phyloP scores from a whole-genome alignment of 2,888 invertebrate genomes.

The Tachina lurida region DNA sequence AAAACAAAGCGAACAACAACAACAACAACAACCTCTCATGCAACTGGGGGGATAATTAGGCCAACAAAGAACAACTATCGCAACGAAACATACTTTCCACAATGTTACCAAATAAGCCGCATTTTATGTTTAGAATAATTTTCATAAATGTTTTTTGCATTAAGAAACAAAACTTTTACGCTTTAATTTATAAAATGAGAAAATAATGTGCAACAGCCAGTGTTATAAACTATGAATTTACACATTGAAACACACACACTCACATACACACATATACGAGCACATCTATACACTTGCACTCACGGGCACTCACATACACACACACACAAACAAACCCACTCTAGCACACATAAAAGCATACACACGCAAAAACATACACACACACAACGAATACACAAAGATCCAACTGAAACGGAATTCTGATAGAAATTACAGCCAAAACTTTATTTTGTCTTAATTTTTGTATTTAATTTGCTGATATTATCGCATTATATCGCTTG shows the following conservation, averaged over 20 bases:
- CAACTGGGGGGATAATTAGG: constrained; percentile 62
- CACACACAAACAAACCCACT: too few relatives aligned
- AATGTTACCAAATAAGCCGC: constrained; percentile 58
- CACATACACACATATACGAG: not conserved
- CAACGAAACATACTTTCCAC: constrained; percentile 51
- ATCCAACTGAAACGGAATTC: not conserved
- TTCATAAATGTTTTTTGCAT: constrained; percentile 54
- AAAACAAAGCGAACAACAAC: constrained; percentile 1
- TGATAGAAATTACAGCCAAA: not conserved
- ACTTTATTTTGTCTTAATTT: not conserved
- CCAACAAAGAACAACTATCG: constrained; percentile 52
- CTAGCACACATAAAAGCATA: too few relatives aligned
- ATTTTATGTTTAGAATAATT: constrained; percentile 56
- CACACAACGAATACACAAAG: not conserved
- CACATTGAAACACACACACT: not conserved
- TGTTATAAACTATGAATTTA: not conserved
- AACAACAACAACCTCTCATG: constrained; percentile 24
- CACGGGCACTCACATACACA: too few relatives aligned
- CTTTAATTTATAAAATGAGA: constrained; percentile 53
- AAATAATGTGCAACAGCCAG: constrained; percentile 44
- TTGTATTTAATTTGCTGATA: constrained; percentile 16
- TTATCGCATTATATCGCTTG: not conserved
- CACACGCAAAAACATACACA: not conserved
- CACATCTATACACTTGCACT: not conserved
- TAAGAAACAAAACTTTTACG: constrained; percentile 46